Base-by-base conservation (phyloP, 2,888 invertebrate genomes). In the Agrochola circellaris region DNA sequence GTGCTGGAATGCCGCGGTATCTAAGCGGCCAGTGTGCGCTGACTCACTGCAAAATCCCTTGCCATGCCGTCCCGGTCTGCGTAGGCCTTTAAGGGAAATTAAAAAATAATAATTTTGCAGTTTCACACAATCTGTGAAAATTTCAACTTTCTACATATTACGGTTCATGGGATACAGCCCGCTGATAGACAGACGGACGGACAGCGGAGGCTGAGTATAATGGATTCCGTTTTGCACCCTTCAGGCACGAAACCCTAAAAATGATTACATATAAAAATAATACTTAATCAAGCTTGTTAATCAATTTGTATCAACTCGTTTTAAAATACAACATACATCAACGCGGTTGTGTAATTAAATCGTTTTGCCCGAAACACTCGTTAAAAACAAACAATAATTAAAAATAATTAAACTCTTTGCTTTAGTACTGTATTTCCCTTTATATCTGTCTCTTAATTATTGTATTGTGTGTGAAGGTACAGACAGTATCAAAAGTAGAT, bases 371-470 rank as follows among this genome's bases (percentile, higher is more conserved):
- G 54, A 75, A 75, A 61, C 54, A 74, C 58, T 75, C 17, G 61
- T 79, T 64, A 65, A 72, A 73, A 60, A 56, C 82, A 75, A 74
- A 75, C 60, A 65, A 45, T 69, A 42, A 51, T 69, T 61, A 15
- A 45, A 56, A 38, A 4, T 0, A 8, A 38, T 38, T 38, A 42
- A 42, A 30, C 45, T 20, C 3, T 66, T 73, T 51, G n/a, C 42
- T 26, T 45, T 30, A 56, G 17, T 26, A 23, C 23, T 17, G 23
- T 17, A 77, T 73, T 62, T 62, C 4, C 54, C 15, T 38, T 48
- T 80, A 54, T 15, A 71, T 66, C 34, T n/a, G 23, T 54, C 26
- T 54, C 15, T 38, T 62, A 54, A 48, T 80, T 54, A 54, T 23
- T 62, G 45, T 45, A 70, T 70, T 79, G 8, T 69, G 51, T 56